These are phyloP conservation scores for Gallinago solitaria DNA, from an alignment of 2,797 vertebrate species.

Conservation along the genomic window DNA sequence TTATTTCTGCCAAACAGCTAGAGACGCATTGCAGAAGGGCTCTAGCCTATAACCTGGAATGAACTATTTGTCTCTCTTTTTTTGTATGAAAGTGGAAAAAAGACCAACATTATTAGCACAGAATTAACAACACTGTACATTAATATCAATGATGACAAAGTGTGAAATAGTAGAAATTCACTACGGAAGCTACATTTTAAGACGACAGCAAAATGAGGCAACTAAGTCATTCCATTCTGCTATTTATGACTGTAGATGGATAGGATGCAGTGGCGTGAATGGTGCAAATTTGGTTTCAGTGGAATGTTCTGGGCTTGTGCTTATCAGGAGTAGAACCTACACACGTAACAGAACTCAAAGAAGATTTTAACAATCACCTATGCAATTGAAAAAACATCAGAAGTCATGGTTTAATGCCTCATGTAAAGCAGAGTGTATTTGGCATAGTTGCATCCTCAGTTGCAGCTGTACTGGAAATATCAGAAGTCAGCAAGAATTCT, in stretches of 20 bases:
- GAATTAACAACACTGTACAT: not conserved
- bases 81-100: not conserved
- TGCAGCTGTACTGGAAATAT: not conserved
- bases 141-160: not conserved
- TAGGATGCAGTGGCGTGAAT: not conserved
- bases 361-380: not conserved
- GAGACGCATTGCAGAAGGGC: not conserved
- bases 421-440: not conserved
- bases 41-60: not conserved
- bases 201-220: not conserved
- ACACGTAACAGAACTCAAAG: not conserved
- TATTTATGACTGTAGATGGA: not conserved
- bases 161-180: not conserved
- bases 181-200: not conserved
- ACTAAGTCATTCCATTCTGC: not conserved
- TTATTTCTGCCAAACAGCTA: not conserved
- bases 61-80: not conserved
- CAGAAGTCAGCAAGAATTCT: slow-evolving; percentile 32
- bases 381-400: not conserved
- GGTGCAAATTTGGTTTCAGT: not conserved
- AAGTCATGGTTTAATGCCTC: not conserved
- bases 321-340: not conserved
- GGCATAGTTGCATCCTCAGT: not conserved
- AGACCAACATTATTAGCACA: not conserved
- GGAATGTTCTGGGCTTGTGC: not conserved